Base-by-base conservation (phyloP, 92 coral and sea anemone species). In the Zoanthus sociatus region DNA sequence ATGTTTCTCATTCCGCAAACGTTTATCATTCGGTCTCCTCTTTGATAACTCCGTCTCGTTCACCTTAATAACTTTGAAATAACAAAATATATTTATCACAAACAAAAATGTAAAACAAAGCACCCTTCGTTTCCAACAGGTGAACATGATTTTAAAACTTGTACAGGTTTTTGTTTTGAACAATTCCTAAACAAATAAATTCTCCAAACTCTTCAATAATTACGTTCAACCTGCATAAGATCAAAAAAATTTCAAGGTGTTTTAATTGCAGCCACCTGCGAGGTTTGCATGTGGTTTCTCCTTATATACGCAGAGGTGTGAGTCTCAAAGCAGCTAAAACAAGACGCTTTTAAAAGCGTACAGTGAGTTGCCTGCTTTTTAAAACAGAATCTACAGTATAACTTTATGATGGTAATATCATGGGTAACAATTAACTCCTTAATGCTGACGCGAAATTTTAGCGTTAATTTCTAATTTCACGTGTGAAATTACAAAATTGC, bases 31-130 rank as follows among this genome's bases (percentile, higher is more conserved):
- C 46, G 50, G 6, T 10, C 30, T 54, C 13, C 9, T 17, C 50
- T 32, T 17, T 32, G 82, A 26, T 20, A n/a, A 77, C 31, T n/a
- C 11, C 4, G 51, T 10, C 3, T 42, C 26, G 33, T 16, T 78
- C 37, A 42, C 9, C 9, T 0, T n/a, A 32, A 21, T n/a, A 32
- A 21, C 18, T 61, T 78, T 44, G 21, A 60, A 44, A 17, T 16
- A 78, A 76, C 81, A 76, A 60, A 78, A 42, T 14, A n/a, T 78
- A 58, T 78, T 78, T 45, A 78, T n/a, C 8, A 60, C 20, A 46
- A 75, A 47, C 14, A 75, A 61, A 58, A 18, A 8, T 42, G 71
- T 16, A 20, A 78, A 56, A 56, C 26, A 10, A 78, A 78, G 8
- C 56, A 64, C 31, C 1, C 11, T 44, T 58, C 50, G 16, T 78